A percentile compares a stretch with the other conserved stretches of the same genome.
phyloP scores from a whole-genome alignment of 2,113 vertebrate genomes.

The Myxocyprinus asiaticus region DNA sequence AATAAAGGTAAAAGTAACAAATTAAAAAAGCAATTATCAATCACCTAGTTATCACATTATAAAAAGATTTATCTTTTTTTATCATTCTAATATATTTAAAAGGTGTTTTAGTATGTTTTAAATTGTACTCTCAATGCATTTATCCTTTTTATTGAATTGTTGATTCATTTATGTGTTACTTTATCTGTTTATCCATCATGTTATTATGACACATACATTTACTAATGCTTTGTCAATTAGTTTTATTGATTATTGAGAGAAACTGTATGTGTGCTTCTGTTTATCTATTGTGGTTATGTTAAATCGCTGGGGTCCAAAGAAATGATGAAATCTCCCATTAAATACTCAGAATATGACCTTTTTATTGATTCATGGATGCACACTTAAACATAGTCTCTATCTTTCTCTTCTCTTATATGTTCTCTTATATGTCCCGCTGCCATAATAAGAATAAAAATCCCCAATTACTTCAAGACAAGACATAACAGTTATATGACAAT shows the following conservation, averaged over 20 bases:
- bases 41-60: too few species aligned
- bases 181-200: too few species aligned
- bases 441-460: background rate
- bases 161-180: too few species aligned
- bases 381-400: background rate
- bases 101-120: too few species aligned
- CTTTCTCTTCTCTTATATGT: background rate
- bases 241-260: background rate
- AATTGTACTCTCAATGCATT: too few species aligned
- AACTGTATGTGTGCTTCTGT: background rate
- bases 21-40: too few species aligned
- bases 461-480: background rate
- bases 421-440: background rate
- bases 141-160: too few species aligned
- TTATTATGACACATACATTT: background rate
- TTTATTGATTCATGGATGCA: slow-evolving; percentile 23
- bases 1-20: too few species aligned
- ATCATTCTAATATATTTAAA: too few species aligned
- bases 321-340: slow-evolving; percentile 12
- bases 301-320: background rate
- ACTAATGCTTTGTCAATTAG: background rate
- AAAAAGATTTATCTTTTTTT: too few species aligned
- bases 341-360: slow-evolving; percentile 4
- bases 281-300: background rate
- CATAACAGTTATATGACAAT: background rate